Conservation (phyloP, 2,888 invertebrate species). For the Pristionchus arcanus region DNA sequence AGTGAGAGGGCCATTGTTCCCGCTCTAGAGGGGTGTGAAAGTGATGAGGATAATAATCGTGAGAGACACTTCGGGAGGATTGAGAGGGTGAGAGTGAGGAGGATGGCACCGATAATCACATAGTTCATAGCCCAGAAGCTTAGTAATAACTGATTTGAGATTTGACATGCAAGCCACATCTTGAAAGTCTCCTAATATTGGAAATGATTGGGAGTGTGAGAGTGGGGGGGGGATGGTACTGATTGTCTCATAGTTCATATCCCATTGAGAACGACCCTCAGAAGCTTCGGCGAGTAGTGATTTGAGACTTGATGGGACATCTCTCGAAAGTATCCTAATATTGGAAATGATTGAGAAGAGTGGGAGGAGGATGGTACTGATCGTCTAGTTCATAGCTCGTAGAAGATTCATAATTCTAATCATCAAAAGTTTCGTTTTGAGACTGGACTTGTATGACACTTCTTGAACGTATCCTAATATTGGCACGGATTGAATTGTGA, state of each 20-base stretch:
- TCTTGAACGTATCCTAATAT: no score
- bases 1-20: constrained; percentile 1
- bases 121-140: not conserved
- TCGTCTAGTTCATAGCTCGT: no score
- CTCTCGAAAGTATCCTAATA: no score
- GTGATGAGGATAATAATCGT: constrained; percentile 25
- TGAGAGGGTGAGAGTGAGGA: not conserved
- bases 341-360: not conserved
- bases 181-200: no score
- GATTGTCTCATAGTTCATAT: not conserved
- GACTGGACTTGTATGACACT: not conserved
- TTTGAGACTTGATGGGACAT: not conserved
- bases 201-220: not conserved
- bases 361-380: not conserved
- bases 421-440: no score
- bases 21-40: not conserved
- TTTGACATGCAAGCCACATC: no score
- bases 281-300: not conserved
- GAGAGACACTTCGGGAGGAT: not conserved
- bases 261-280: not conserved
- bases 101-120: not conserved
- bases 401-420: no score
- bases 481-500: not conserved
- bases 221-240: not conserved
- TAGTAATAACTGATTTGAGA: no score